A percentile compares a stretch with the other conserved stretches of the same genome.
Evolutionary conservation across 1,140 invertebrate genomes (phyloP).

Genomic region (Pararge aegeria): DNA sequence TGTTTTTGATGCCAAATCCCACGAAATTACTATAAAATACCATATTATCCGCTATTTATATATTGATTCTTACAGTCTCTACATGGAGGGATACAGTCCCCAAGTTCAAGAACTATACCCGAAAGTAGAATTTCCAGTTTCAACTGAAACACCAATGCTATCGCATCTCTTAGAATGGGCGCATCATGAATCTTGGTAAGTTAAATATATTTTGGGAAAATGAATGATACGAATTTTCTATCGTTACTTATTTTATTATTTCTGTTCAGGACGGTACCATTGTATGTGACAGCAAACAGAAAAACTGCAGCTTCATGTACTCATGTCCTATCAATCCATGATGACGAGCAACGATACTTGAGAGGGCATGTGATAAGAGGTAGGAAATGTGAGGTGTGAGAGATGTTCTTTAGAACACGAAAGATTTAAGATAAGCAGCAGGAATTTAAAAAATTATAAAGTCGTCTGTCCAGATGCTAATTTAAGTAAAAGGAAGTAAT

Average conservation of each 20-base stretch:
- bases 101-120: slow-evolving; percentile 83
- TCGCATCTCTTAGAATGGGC: slow-evolving; percentile 87
- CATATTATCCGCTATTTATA: background rate
- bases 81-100: slow-evolving; percentile 82
- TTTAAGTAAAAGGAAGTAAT: no score
- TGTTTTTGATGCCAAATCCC: no score
- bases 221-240: no score
- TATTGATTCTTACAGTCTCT: slow-evolving; percentile 78
- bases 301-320: slow-evolving; percentile 33
- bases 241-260: background rate
- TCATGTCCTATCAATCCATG: slow-evolving; percentile 35
- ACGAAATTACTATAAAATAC: no score
- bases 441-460: no score
- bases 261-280: slow-evolving; percentile 35
- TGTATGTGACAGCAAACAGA: slow-evolving; percentile 26
- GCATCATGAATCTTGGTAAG: slow-evolving; percentile 80
- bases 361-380: slow-evolving; percentile 44
- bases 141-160: slow-evolving; percentile 86
- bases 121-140: slow-evolving; percentile 84
- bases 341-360: slow-evolving; percentile 41
- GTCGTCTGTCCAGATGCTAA: no score
- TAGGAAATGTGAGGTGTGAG: no score
- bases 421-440: no score
- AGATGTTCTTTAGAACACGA: no score
- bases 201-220: slow-evolving; percentile 17